Base-by-base conservation (phyloP, 2,113 vertebrate genomes). In the Rhea americana region DNA sequence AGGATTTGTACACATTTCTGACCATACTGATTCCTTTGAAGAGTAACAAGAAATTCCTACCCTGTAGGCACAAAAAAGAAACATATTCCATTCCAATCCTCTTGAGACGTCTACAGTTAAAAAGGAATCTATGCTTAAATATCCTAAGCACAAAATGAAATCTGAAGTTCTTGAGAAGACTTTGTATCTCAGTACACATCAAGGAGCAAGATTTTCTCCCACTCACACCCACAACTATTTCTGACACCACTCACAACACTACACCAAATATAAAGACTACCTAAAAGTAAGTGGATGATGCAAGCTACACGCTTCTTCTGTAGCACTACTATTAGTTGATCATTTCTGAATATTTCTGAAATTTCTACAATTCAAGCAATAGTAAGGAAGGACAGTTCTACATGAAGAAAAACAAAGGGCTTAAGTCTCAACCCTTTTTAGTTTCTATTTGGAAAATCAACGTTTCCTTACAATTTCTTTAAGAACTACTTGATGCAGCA, bases 31-130 rank as follows among this genome's bases (percentile, higher is more conserved):
- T 56, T 88, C 75, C 50, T 62, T 89, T 70, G 65, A 67, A 90
- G 39, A 82, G n/a, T 3, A 86, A 89, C 41, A 90, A 90, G 82
- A 91, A 95, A 91, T 89, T 85, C 37, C 53, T 88, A 59, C 78
- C 55, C 45, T 63, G 24, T 11, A 76, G 41, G 37, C 37, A 82
- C 26, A 17, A 90, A 62, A 65, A 82, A 73, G 43, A 85, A 85
- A 65, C 7, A 63, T 13, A 63, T 74, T 74, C 59, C 39, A 19
- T 66, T 71, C 85, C 63, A 82, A 25, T 70, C 35, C 37, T 72
- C 55, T 66, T 9, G 9, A 94, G 87, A 89, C 0, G 2, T 12
- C 73, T 61, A 75, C 21, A 84, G 65, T 61, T 78, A 48, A 67
- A 93, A 84, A 91, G 21, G 63, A 85, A 87, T 62, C 16, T 50